phyloP scores from a whole-genome alignment of 2,113 vertebrate genomes.

The Siphamia tubifer region DNA sequence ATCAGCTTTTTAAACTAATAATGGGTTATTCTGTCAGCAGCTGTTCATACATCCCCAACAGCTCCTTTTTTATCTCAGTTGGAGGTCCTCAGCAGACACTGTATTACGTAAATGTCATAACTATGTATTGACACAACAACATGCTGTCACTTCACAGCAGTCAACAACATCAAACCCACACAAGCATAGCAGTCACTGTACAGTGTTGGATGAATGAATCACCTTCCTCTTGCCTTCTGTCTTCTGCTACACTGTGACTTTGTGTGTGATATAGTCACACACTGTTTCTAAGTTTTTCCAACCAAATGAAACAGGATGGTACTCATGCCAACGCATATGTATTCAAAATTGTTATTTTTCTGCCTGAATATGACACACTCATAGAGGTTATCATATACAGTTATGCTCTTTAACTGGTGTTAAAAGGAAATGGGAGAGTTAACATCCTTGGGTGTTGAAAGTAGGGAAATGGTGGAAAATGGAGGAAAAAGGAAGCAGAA shows the following conservation, averaged over 20 bases:
- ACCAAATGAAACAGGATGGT: background rate
- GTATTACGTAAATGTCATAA: background rate
- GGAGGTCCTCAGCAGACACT: background rate
- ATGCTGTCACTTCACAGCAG: background rate
- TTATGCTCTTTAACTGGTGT: background rate
- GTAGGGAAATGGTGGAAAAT: slow-evolving; percentile 1
- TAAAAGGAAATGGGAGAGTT: background rate
- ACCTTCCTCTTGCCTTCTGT: background rate
- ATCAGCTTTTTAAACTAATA: too few relatives aligned
- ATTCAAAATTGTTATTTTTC: background rate
- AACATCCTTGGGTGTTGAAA: background rate
- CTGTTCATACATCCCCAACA: background rate
- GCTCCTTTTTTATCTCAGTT: background rate
- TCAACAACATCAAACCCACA: background rate
- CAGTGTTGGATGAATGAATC: background rate
- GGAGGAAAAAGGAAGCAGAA: background rate
- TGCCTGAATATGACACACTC: too few relatives aligned
- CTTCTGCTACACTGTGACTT: background rate
- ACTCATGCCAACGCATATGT: background rate
- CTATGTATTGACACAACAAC: background rate
- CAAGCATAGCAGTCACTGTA: background rate
- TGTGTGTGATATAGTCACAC: background rate
- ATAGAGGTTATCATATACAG: too few relatives aligned
- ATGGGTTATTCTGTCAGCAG: background rate
- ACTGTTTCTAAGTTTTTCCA: background rate